Evolutionary conservation across 53 echinoderm and acorn worm genomes (phyloP).

Genomic region (Temnopleurus reevesii): DNA sequence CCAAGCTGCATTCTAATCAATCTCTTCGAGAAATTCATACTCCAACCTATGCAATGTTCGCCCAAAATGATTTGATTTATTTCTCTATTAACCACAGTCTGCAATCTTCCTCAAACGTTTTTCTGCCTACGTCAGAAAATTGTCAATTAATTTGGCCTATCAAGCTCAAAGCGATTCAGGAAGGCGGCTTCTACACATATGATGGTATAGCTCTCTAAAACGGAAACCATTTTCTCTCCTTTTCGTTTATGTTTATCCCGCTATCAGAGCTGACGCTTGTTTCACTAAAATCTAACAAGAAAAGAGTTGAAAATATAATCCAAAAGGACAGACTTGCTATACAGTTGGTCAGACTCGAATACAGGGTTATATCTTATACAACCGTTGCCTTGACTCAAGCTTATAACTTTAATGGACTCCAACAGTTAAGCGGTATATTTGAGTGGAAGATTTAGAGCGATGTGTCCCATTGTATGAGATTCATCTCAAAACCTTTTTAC

Average conservation of each 20-base stretch:
- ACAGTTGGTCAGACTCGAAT: neutral
- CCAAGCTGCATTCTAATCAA: neutral
- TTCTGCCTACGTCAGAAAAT: slow-evolving; percentile 43
- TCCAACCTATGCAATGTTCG: neutral
- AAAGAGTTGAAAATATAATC: neutral
- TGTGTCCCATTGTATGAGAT: neutral
- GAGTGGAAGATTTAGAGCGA: neutral
- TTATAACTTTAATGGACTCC: slow-evolving; percentile 6
- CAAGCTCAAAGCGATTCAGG: slow-evolving; percentile 24
- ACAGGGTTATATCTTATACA: neutral
- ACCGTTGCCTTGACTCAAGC: neutral
- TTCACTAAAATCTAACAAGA: slow-evolving; percentile 33
- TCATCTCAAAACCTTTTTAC: slow-evolving; percentile 46
- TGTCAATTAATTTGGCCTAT: slow-evolving; percentile 47
- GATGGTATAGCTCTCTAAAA: neutral
- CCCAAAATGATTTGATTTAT: slow-evolving; percentile 35
- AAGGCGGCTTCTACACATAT: neutral
- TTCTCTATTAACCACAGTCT: slow-evolving; percentile 16
- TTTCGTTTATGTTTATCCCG: neutral
- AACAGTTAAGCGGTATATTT: neutral
- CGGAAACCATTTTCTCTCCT: slow-evolving; percentile 35
- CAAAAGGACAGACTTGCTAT: neutral
- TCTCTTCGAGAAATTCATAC: neutral
- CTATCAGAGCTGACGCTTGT: neutral
- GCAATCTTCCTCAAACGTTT: slow-evolving; percentile 1